These are phyloP conservation scores for Tachysurus vachellii DNA, from an alignment of 2,113 vertebrate species.

Conservation along the genomic window DNA sequence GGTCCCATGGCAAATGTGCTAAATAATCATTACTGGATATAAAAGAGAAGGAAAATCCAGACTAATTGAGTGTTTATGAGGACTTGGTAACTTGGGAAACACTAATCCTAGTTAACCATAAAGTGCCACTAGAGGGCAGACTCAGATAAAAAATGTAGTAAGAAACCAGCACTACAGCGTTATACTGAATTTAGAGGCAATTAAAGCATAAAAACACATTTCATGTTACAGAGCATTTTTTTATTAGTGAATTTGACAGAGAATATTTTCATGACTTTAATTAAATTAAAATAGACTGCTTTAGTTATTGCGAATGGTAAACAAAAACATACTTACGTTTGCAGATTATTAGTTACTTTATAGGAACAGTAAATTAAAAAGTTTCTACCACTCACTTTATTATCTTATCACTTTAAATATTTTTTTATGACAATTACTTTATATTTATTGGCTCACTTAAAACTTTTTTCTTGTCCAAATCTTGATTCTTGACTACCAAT, in stretches of 20 bases:
- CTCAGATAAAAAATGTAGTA: not conserved
- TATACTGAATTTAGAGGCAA: not conserved
- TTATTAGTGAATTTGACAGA: not conserved
- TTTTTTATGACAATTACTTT: not conserved
- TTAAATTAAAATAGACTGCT: not conserved
- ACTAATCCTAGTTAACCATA: not conserved
- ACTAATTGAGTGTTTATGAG: not conserved
- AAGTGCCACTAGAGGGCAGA: constrained; percentile 21
- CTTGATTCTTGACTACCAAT: not conserved
- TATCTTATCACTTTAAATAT: not conserved
- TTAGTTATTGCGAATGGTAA: not conserved
- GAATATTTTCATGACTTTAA: not conserved
- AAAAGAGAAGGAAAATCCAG: no score
- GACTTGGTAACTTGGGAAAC: not conserved
- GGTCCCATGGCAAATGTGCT: not conserved
- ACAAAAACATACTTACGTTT: not conserved
- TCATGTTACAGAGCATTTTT: not conserved
- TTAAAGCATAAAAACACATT: not conserved
- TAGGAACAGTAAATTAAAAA: not conserved
- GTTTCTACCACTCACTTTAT: not conserved
- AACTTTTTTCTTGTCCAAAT: not conserved
- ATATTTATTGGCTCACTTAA: not conserved
- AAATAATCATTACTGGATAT: not conserved
- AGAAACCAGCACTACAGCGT: not conserved
- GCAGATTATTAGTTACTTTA: not conserved